A percentile compares a stretch with the other conserved stretches of the same genome.
phyloP scores from a whole-genome alignment of 2,113 vertebrate species.

The Lipophrys pholis region DNA sequence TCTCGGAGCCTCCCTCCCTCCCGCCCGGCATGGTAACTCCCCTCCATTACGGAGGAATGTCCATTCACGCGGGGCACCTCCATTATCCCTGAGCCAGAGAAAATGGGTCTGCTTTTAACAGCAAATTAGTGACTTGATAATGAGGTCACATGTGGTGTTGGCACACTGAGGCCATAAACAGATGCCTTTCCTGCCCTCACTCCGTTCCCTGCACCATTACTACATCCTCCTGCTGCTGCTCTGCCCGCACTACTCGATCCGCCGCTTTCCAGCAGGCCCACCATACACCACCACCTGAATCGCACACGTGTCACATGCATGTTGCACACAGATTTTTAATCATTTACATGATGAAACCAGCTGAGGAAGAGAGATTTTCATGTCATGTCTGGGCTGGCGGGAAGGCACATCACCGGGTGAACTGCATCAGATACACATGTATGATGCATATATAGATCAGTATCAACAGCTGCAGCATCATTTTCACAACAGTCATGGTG shows the following conservation, averaged over 20 bases:
- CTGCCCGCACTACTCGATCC: constrained; percentile 6
- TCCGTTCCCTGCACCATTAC: constrained; percentile 46
- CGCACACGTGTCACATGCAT: too few relatives aligned
- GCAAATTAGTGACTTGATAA: constrained; percentile 85
- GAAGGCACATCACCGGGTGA: background rate
- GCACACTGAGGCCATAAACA: constrained; percentile 71
- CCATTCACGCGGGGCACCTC: constrained; percentile 76
- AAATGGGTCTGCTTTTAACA: constrained; percentile 80
- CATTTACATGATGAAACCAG: too few relatives aligned
- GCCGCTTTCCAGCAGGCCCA: constrained; percentile 18
- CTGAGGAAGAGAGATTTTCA: too few relatives aligned
- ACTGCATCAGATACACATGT: background rate
- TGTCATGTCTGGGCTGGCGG: too few relatives aligned
- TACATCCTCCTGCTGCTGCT: constrained; percentile 41
- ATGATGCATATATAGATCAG: background rate
- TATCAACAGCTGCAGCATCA: background rate
- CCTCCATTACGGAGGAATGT: constrained; percentile 80
- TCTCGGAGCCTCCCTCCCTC: constrained; percentile 51
- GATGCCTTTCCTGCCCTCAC: constrained; percentile 61
- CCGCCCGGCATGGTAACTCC: constrained; percentile 74
- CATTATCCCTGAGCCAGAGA: constrained; percentile 74
- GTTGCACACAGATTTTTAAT: too few relatives aligned
- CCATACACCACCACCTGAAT: too few relatives aligned
- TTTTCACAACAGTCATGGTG: background rate
- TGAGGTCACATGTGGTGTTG: constrained; percentile 71